These are phyloP conservation scores for Trichosurus vulpecula DNA, from an alignment of 2,797 vertebrate species.

Conservation along the genomic window DNA sequence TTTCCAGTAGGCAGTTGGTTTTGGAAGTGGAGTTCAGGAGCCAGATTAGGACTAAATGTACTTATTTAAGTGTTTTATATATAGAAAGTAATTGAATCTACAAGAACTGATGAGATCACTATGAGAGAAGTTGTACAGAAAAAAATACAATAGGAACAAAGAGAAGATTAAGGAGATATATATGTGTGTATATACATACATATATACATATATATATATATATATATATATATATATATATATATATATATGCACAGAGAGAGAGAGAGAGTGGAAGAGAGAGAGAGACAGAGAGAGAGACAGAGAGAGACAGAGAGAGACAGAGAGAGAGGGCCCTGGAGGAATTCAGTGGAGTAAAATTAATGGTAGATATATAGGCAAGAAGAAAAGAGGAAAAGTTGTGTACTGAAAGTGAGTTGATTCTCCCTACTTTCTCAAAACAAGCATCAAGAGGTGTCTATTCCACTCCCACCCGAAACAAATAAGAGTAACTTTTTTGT, in stretches of 20 bases:
- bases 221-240: too few species aligned
- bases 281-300: too few species aligned
- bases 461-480: background rate
- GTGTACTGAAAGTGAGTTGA: background rate
- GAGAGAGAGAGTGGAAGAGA: too few species aligned
- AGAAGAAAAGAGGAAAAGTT: background rate
- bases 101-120: background rate
- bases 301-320: too few species aligned
- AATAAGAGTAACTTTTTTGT: background rate
- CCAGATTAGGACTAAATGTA: background rate
- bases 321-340: background rate
- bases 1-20: background rate
- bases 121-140: background rate
- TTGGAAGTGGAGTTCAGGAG: background rate
- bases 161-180: background rate
- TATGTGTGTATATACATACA: too few species aligned
- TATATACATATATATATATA: too few species aligned
- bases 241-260: too few species aligned
- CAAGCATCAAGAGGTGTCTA: background rate
- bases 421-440: background rate
- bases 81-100: background rate
- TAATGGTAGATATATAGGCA: background rate
- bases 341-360: background rate
- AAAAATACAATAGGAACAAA: background rate
- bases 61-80: background rate